Evolutionary conservation across 2,888 invertebrate species (phyloP).

Genomic region (Ligdia adustata): DNA sequence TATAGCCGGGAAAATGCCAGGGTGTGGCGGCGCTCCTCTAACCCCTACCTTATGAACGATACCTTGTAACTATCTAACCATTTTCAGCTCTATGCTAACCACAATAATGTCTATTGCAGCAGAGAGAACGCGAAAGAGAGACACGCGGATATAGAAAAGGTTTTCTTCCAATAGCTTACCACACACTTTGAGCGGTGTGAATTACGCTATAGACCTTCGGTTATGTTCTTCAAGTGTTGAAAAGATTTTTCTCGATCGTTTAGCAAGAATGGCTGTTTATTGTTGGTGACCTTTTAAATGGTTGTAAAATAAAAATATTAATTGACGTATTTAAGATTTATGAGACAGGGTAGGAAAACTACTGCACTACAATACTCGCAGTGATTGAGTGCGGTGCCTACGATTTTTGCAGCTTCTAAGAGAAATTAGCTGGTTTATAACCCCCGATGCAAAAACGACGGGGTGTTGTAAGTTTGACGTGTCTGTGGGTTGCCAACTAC

Average conservation of each 20-base stretch:
- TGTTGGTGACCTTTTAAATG: slow-evolving; percentile 26
- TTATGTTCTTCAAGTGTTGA: slow-evolving; percentile 9
- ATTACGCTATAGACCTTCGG: too few species aligned
- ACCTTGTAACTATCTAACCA: slow-evolving; percentile 49
- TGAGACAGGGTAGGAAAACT: slow-evolving; percentile 17
- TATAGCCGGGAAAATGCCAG: slow-evolving; percentile 81
- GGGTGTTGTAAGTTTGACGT: too few species aligned
- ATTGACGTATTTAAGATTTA: slow-evolving; percentile 15
- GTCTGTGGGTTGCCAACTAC: too few species aligned
- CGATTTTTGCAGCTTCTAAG: too few species aligned
- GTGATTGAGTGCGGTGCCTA: too few species aligned
- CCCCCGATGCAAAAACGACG: too few species aligned
- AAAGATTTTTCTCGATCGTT: slow-evolving; percentile 31
- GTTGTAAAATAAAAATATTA: slow-evolving; percentile 25
- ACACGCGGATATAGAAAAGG: not conserved
- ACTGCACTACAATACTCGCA: too few species aligned
- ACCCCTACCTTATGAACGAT: slow-evolving; percentile 49
- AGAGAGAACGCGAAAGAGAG: not conserved
- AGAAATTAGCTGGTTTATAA: too few species aligned
- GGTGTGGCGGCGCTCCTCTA: slow-evolving; percentile 71
- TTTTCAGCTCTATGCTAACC: slow-evolving; percentile 37
- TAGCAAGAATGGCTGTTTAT: slow-evolving; percentile 25
- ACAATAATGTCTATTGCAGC: not conserved
- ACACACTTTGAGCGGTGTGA: too few species aligned
- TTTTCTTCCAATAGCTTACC: too few species aligned